Percentiles rank a stretch among this genome's conserved stretches.
Evolutionary conservation across 2,113 vertebrate species (phyloP).

Genomic region (Salvator merianae): DNA sequence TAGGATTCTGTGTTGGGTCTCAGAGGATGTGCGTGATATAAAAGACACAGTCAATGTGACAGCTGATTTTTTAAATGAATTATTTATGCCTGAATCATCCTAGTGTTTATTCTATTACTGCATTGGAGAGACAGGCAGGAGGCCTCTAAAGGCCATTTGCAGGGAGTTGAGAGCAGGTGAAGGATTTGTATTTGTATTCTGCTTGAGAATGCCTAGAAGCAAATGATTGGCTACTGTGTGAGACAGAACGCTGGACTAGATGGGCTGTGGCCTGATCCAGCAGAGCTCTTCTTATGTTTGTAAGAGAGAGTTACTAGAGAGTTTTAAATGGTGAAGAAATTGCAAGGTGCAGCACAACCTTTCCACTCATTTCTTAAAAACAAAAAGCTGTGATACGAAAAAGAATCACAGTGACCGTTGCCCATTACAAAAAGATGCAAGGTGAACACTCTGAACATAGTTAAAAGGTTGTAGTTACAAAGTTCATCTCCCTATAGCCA

Average conservation of each 20-base stretch:
- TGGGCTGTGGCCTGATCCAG: no score
- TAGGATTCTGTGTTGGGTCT: conserved; percentile 5
- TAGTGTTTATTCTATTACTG: not conserved
- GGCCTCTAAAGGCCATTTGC: no score
- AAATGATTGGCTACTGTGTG: no score
- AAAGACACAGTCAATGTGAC: not conserved
- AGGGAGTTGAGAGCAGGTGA: no score
- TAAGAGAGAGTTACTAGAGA: no score
- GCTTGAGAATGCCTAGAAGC: no score
- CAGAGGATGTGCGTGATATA: conserved; percentile 1
- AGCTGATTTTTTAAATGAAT: not conserved
- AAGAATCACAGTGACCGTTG: not conserved
- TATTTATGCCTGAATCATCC: not conserved
- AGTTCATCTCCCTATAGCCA: no score
- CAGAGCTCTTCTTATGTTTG: no score
- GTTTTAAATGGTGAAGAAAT: not conserved
- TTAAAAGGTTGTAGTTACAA: no score
- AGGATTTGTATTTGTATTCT: no score
- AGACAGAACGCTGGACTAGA: no score
- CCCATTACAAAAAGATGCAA: not conserved
- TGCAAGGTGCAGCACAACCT: not conserved
- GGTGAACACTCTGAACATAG: not conserved
- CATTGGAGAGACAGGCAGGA: no score
- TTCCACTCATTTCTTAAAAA: not conserved
- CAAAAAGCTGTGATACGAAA: not conserved